Evolutionary conservation across 2,888 invertebrate species (phyloP).

Genomic region (Liopterus haemorrhoidalis): DNA sequence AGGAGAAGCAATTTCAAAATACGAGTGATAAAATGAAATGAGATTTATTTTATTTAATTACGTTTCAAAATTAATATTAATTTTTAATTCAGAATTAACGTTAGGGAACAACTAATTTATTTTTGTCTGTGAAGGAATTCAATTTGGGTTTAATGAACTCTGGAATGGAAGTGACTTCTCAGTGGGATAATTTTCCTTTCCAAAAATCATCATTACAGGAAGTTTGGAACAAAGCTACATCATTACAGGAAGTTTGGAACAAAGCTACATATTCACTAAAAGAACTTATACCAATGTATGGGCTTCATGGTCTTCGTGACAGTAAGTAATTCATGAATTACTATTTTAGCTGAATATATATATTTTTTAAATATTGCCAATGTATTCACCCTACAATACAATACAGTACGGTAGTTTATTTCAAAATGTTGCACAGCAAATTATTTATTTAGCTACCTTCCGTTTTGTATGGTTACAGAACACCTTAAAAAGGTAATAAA

Average conservation of each 20-base stretch:
- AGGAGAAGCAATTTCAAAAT: too few relatives aligned
- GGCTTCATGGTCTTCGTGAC: conserved; percentile 46
- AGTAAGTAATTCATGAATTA: conserved; percentile 45
- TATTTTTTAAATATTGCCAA: conserved; percentile 2
- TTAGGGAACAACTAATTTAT: background rate
- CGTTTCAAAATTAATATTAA: too few relatives aligned
- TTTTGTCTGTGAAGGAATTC: conserved; percentile 8
- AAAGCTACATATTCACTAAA: conserved; percentile 52
- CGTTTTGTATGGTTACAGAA: too few relatives aligned
- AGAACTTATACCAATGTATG: conserved; percentile 54
- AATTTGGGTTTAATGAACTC: conserved; percentile 13
- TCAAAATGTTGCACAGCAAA: too few relatives aligned
- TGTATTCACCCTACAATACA: too few relatives aligned
- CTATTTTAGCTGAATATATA: background rate
- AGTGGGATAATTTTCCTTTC: conserved; percentile 56
- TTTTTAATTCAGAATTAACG: too few relatives aligned
- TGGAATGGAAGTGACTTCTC: conserved; percentile 40
- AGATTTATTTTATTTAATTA: too few relatives aligned
- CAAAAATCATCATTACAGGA: conserved; percentile 49
- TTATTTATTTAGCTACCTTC: too few relatives aligned
- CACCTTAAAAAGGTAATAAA: too few relatives aligned
- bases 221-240: conserved; percentile 54
- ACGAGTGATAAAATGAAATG: too few relatives aligned
- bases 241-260: conserved; percentile 54
- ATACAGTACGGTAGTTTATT: too few relatives aligned